A percentile compares a stretch with the other conserved stretches of the same genome.
Evolutionary conservation across 2,888 invertebrate genomes (phyloP).

Genomic region (Malthinus flaveolus): DNA sequence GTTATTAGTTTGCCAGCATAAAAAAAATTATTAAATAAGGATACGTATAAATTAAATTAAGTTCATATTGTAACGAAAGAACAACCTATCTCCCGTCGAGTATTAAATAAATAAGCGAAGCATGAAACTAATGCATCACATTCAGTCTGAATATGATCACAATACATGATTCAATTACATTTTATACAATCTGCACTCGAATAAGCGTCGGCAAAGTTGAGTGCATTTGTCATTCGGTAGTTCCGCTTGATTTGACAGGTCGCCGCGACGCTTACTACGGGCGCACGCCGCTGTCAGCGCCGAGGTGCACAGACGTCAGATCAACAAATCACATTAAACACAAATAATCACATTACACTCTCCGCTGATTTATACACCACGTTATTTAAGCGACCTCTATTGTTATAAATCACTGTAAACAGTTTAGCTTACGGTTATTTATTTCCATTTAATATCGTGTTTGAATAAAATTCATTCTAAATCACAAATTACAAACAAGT

Average conservation of each 20-base stretch:
- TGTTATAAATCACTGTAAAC: slow-evolving; percentile 43
- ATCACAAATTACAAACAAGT: slow-evolving; percentile 6
- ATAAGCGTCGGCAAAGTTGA: slow-evolving; percentile 45
- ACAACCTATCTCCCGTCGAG: neutral
- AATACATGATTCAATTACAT: slow-evolving; percentile 54
- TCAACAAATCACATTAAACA: slow-evolving; percentile 56
- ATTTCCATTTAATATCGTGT: slow-evolving; percentile 33
- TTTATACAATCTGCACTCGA: slow-evolving; percentile 56
- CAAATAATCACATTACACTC: slow-evolving; percentile 57
- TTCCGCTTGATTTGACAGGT: slow-evolving; percentile 55
- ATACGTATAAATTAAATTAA: slow-evolving; percentile 5
- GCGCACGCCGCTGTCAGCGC: slow-evolving; percentile 52
- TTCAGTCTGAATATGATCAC: slow-evolving; percentile 51
- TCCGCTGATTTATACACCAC: slow-evolving; percentile 54
- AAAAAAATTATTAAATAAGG: neutral
- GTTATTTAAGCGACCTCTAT: slow-evolving; percentile 52
- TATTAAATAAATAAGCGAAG: slow-evolving; percentile 21
- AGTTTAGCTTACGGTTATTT: slow-evolving; percentile 38
- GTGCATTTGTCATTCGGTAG: slow-evolving; percentile 56
- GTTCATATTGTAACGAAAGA: slow-evolving; percentile 4
- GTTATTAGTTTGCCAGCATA: neutral
- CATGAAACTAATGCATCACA: slow-evolving; percentile 47
- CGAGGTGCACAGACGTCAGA: slow-evolving; percentile 52
- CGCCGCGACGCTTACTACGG: slow-evolving; percentile 59
- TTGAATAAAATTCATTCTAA: slow-evolving; percentile 23